Percentiles rank a stretch among this genome's conserved stretches.
These are phyloP conservation scores for Cryptotis parvus DNA, from an alignment of 2,113 vertebrate genomes.

Conservation along the genomic window DNA sequence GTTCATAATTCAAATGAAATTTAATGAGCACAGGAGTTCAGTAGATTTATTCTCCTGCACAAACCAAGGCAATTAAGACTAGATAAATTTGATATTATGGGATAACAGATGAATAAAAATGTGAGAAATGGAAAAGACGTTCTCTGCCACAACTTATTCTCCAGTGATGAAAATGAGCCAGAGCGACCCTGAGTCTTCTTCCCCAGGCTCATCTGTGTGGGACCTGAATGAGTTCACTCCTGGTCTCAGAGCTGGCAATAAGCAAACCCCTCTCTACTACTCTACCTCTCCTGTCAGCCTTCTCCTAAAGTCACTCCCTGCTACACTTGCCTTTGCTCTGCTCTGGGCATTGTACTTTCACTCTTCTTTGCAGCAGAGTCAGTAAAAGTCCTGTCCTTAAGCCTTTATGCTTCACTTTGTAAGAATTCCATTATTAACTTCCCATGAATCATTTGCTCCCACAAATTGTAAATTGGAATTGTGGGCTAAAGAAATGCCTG, in stretches of 20 bases:
- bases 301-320: not conserved
- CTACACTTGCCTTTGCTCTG: not conserved
- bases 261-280: not conserved
- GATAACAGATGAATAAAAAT: not conserved
- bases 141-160: not conserved
- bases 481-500: not conserved
- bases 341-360: not conserved
- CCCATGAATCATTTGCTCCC: not conserved
- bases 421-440: not conserved
- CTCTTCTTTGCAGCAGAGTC: not conserved
- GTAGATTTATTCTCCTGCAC: not conserved
- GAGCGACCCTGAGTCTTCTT: not conserved
- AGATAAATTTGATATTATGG: not conserved
- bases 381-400: not conserved
- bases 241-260: not conserved
- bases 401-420: not conserved
- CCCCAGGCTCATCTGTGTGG: not conserved
- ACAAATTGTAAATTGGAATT: not conserved
- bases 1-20: conserved; percentile 47
- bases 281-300: not conserved
- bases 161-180: not conserved
- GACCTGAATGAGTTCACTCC: not conserved
- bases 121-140: not conserved
- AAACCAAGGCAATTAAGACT: conserved; percentile 43
- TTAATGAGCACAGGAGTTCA: conserved; percentile 33